These are phyloP conservation scores for Drosophila varians DNA, from an alignment of 1,140 invertebrate species.

Conservation along the genomic window DNA sequence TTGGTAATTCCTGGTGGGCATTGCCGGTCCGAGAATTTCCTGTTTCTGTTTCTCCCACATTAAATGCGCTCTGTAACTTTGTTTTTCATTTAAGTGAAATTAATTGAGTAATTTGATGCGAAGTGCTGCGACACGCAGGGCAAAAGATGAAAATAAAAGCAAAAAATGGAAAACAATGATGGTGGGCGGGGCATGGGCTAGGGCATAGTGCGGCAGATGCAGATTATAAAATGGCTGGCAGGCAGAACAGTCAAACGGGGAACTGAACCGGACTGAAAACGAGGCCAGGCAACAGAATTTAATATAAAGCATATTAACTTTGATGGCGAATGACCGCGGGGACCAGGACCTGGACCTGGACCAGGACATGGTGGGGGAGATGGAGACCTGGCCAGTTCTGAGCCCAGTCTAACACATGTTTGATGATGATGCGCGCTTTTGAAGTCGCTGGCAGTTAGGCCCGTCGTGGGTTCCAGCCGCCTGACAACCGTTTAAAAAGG, in stretches of 20 bases:
- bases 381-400: background rate
- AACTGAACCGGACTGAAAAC: constrained; percentile 35
- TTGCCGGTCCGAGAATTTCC: constrained; percentile 8
- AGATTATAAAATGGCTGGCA: constrained; percentile 61
- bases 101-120: constrained; percentile 77
- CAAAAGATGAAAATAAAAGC: constrained; percentile 21
- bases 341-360: constrained; percentile 22
- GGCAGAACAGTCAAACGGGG: constrained; percentile 22
- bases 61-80: constrained; percentile 17
- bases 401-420: constrained; percentile 61
- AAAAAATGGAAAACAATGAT: constrained; percentile 28
- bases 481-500: constrained; percentile 81
- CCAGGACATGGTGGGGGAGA: background rate
- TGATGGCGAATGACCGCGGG: constrained; percentile 72
- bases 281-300: constrained; percentile 66
- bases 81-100: constrained; percentile 67
- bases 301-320: constrained; percentile 81
- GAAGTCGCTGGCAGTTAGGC: constrained; percentile 62
- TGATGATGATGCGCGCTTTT: constrained; percentile 75
- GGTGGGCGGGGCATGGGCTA: background rate
- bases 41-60: constrained; percentile 1
- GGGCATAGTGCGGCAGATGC: constrained; percentile 65
- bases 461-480: constrained; percentile 48
- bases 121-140: constrained; percentile 48
- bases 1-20: constrained; percentile 4